Base-by-base conservation (phyloP, 1,140 invertebrate species). In the Trypoxylus dichotomus region DNA sequence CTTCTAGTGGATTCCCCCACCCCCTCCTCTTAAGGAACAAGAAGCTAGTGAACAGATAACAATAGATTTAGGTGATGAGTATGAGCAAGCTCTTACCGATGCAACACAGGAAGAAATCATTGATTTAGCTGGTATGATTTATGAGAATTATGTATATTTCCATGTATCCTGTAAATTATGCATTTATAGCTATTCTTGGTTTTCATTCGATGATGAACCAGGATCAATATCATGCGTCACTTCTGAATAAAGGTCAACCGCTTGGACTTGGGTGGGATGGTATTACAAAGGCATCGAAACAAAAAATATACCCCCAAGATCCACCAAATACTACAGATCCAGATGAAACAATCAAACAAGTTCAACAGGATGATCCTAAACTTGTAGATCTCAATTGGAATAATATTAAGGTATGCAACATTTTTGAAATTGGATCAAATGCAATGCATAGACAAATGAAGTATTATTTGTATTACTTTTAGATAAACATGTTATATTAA, bases 131-230 rank as follows among this genome's bases (percentile, higher is more conserved):
- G 97, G 97, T 96, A 89, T 88, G 83, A 74, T 42, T 47, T 29
- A 0, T 75, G 25, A 75, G 15, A 21, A 43, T 3, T 47, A 54
- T 47, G 7, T 21, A 24, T 75, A 47, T 41, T 27, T 43, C 0
- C 1, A 24, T 37, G 2, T 37, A 37, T 37, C 10, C 0, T 37
- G 1, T 2, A 37, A 37, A 37, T 37, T 37, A 54, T 75, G 10
- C 21, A 25, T 75, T 75, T 90, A 27, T 87, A 97, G 97, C 97
- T 89, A 98, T 99, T 87, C 90, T 99, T 79, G 98, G 98, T 83
- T 98, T 99, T 90, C 98, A 99, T 88, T 99, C 97, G 74, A 98
- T 99, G 95, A 95, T 99, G 93, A 99, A 99, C 88, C 98, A 99
- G 90, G 97, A 98, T 86, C 98, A 99, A 87, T 99, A 98, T 88